Percentiles rank a stretch among this genome's conserved stretches.
Evolutionary conservation across 2,113 vertebrate genomes (phyloP).

Genomic region (Aegotheles bennettii): DNA sequence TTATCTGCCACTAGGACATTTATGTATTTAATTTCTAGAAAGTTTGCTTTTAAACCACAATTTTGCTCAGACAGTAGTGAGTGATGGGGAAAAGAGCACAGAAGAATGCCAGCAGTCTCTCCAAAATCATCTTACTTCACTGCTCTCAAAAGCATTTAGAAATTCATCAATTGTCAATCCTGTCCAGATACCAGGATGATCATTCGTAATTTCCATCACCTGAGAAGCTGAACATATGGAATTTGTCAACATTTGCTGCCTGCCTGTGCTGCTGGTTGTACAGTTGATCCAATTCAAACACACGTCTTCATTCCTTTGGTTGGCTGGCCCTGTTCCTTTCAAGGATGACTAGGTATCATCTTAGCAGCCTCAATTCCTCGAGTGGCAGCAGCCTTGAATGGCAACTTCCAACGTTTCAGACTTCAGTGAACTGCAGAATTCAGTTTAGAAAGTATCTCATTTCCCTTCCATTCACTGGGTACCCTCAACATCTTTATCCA

Average conservation of each 20-base stretch:
- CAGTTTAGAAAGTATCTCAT: neutral
- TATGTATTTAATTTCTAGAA: neutral
- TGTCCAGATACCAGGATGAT: neutral
- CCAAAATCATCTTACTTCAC: neutral
- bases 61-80: neutral
- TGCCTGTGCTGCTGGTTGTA: neutral
- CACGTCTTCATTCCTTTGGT: neutral
- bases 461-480: neutral
- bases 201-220: neutral
- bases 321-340: neutral
- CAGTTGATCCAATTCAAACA: neutral
- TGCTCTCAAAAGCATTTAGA: neutral
- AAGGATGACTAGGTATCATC: neutral
- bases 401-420: neutral
- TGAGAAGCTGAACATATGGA: constrained; percentile 5
- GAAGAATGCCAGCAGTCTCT: neutral
- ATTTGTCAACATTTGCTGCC: constrained; percentile 5
- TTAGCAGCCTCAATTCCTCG: neutral
- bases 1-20: neutral
- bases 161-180: neutral
- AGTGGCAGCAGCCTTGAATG: neutral
- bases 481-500: neutral
- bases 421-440: neutral
- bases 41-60: neutral
- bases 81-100: neutral